Base-by-base conservation (phyloP, 1,140 invertebrate genomes). In the Chlorops oryzae region DNA sequence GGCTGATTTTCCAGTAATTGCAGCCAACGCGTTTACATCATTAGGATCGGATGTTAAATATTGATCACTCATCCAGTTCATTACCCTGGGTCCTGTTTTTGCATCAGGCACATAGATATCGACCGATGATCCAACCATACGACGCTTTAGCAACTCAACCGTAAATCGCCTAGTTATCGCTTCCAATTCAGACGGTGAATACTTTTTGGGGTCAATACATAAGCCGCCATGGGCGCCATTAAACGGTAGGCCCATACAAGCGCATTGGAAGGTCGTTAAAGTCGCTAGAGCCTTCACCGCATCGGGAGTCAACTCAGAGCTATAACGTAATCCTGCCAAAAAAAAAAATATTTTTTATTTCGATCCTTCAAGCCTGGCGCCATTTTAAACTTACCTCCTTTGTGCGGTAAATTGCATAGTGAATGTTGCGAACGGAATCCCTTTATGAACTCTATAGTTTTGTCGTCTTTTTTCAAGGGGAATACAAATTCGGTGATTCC, bases 1-100 rank as follows among this genome's bases (percentile, higher is more conserved):
- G 35, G 95, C 88, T 0, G 90, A 89, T 65, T 93, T 93, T 6
- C 91, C 90, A 4, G 90, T 93, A 10, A 91, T 83, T 72, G 88
- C 90, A 3, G 87, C 91, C 53, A 82, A 78, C 1, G 87, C 81
- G 73, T 95, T 90, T 47, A 92, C 81, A 65, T 94, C 88, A 47
- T 80, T 75, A n/a, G n/a, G n/a, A n/a, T n/a, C n/a, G n/a, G n/a
- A n/a, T n/a, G n/a, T 86, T 2, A 81, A 75, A 63, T 88, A 92
- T 2, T 88, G 89, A 61, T 92, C 88, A 12, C 87, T 82, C 37
- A 92, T 85, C 88, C 88, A 91, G 42, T 79, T 81, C 89, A 92
- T 92, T 73, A 90, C 87, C 39, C 84, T 71, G 35, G 84, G 80
- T 10, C 85, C 81, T 6, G 90, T 92, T 47, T 87, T 88, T 43